Base-by-base conservation (phyloP, 1,140 invertebrate species). In the Euwallacea fornicatus region DNA sequence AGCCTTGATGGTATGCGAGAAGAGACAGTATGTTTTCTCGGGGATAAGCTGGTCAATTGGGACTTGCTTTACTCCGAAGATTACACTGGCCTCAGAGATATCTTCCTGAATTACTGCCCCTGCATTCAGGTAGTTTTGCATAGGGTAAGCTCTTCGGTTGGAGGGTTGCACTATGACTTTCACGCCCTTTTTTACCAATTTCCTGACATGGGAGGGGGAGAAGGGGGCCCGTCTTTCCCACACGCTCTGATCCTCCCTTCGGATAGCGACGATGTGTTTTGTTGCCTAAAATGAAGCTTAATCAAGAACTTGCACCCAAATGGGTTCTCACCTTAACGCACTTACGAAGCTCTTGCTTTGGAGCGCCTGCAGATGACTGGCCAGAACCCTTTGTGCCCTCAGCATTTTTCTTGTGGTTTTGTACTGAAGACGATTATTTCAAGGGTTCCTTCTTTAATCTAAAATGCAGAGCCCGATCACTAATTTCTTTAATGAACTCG, bases 1-100 rank as follows among this genome's bases (percentile, higher is more conserved):
- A 0, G 97, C 98, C 83, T 99, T 99, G 73, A 99, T 99, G 0
- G 97, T 99, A 80, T 99, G 98, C 0, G 97, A 99, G 81, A 99
- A 99, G 81, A 99, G 95, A 74, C 95, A 98, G 78, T 99, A 99
- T 0, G 97, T 99, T 82, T 98, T 98, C 75, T 98, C 91, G 0
- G 96, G 94, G 66, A 98, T 90, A 0, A 99, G 83, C 0, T 91
- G 85, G 81, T 99, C 98, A 8, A 98, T 88, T 0, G 98, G 97
- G 0, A 97, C 94, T 84, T 98, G 95, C 79, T 99, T 99, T 0
- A 99, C 97, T 0, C 97, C 98, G 76, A 99, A 95, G 61, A 99
- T 97, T 0, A 99, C 90, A 6, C 90, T 92, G 0, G 97, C 96
- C 77, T 98, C 94, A 74, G 91, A 94, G 42, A 99, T 95, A 78